Conservation (phyloP, 2,797 vertebrate species). For the Picus viridis region DNA sequence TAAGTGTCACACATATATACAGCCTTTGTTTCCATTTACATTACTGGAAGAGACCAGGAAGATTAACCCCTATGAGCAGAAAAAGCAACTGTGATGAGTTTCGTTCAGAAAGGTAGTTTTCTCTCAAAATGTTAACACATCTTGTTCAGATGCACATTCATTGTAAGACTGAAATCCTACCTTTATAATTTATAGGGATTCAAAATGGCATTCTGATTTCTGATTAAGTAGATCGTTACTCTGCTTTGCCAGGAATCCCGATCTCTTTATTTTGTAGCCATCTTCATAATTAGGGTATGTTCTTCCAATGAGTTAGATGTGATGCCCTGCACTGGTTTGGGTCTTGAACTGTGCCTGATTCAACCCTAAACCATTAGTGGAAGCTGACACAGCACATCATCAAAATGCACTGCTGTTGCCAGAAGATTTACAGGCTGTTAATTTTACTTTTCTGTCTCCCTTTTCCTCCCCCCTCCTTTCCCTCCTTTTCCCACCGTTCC, state of each 20-base stretch:
- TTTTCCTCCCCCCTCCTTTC: neutral
- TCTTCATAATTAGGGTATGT: conserved; percentile 22
- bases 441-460: conserved; percentile 44
- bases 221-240: neutral
- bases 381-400: conserved; percentile 73
- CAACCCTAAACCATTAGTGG: conserved; percentile 22
- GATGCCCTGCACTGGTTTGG: conserved; percentile 3
- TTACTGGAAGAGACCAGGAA: neutral
- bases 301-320: neutral
- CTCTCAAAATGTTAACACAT: neutral
- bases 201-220: conserved; percentile 8
- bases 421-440: conserved; percentile 66
- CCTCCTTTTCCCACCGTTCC: conserved; percentile 52
- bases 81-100: neutral
- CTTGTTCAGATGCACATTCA: neutral
- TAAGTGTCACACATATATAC: conserved; percentile 6
- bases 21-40: conserved; percentile 23
- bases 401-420: conserved; percentile 54
- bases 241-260: conserved; percentile 25
- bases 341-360: conserved; percentile 48
- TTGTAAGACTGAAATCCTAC: neutral
- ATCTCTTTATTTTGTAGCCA: neutral
- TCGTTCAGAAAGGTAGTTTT: neutral
- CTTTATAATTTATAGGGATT: neutral
- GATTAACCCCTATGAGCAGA: neutral